Conservation (phyloP, 2,113 vertebrate genomes). For the Malaclemys terrapin region DNA sequence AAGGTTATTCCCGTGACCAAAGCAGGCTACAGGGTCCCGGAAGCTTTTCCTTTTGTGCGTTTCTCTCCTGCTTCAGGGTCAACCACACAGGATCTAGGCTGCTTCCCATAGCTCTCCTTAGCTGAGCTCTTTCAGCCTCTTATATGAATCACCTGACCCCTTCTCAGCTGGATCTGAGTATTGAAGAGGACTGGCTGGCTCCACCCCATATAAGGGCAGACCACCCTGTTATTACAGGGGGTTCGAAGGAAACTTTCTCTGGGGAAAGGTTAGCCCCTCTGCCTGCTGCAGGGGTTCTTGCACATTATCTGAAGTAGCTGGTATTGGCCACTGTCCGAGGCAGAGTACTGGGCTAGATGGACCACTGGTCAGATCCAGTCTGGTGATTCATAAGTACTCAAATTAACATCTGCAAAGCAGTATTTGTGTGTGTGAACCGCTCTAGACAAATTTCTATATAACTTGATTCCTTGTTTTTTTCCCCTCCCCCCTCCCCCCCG, state of each 20-base stretch:
- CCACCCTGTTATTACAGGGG: background rate
- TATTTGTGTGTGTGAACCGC: no score
- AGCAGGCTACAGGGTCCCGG: background rate
- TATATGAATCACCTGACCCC: background rate
- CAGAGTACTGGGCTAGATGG: background rate
- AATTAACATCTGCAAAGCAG: accelerated
- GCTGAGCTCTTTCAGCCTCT: background rate
- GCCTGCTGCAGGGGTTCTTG: background rate
- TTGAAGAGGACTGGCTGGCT: background rate
- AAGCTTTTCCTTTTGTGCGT: background rate
- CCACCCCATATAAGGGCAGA: background rate
- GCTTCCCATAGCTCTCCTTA: background rate
- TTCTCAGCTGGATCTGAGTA: background rate
- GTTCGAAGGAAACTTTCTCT: background rate
- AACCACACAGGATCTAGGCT: background rate
- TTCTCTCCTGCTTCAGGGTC: background rate
- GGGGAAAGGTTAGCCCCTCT: background rate
- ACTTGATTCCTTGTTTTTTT: background rate
- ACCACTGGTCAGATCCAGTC: background rate
- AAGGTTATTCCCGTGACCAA: background rate
- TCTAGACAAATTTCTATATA: accelerated
- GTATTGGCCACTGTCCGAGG: background rate
- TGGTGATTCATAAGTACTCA: background rate
- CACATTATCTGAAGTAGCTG: background rate
- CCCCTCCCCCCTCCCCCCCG: background rate